phyloP scores from a whole-genome alignment of 92 coral and sea anemone genomes.

The Plumapathes pennacea region DNA sequence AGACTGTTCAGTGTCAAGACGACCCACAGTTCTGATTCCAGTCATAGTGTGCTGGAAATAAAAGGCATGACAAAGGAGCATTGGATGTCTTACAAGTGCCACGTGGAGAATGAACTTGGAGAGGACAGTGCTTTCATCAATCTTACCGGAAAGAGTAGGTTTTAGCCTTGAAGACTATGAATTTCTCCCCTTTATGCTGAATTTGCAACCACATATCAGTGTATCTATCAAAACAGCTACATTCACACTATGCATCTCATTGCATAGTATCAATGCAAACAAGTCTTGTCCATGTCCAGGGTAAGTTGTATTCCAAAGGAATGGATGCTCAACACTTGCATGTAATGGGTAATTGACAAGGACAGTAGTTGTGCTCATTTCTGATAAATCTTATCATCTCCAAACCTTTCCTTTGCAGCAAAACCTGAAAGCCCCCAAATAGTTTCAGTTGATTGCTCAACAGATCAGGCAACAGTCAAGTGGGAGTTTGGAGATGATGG shows the following conservation, averaged over 20 bases:
- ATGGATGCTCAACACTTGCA: too few species aligned
- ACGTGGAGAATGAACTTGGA: slow-evolving; percentile 43
- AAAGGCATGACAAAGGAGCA: slow-evolving; percentile 47
- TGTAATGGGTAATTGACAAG: too few species aligned
- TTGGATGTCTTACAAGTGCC: slow-evolving; percentile 66
- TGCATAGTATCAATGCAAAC: too few species aligned
- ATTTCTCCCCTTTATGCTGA: background rate
- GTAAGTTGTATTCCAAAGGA: too few species aligned
- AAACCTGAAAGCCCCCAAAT: slow-evolving; percentile 78
- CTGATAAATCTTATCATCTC: background rate
- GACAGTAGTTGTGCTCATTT: background rate
- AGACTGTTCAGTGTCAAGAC: slow-evolving; percentile 63
- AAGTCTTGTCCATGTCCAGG: too few species aligned
- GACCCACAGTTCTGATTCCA: slow-evolving; percentile 36
- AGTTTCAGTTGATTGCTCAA: slow-evolving; percentile 41
- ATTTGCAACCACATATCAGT: background rate
- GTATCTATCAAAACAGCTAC: too few species aligned
- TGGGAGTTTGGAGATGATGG: slow-evolving; percentile 86
- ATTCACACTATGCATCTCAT: too few species aligned
- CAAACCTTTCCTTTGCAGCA: slow-evolving; percentile 28
- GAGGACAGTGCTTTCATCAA: slow-evolving; percentile 9
- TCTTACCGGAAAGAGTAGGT: slow-evolving; percentile 79
- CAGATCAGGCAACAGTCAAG: slow-evolving; percentile 41
- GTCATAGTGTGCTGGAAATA: slow-evolving; percentile 67
- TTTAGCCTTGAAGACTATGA: background rate